Conservation (phyloP, 2,797 vertebrate genomes). For the Miichthys miiuy region DNA sequence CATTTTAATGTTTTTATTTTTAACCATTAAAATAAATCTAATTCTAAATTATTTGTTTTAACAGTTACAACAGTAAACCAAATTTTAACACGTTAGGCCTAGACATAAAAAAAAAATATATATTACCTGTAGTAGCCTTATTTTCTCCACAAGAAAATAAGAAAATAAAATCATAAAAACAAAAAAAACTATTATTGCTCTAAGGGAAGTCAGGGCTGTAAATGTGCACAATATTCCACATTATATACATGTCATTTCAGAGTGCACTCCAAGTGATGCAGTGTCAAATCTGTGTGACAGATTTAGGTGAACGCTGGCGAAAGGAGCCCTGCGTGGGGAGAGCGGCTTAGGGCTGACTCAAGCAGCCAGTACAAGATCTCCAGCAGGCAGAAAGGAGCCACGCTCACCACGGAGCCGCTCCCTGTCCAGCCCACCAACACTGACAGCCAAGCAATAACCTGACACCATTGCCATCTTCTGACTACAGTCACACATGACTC, state of each 20-base stretch:
- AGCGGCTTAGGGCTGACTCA: conserved; percentile 89
- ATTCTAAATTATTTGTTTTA: conserved; percentile 9
- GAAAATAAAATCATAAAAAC: conserved; percentile 32
- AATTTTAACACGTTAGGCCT: neutral
- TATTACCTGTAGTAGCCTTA: conserved; percentile 2
- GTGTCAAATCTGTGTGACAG: conserved; percentile 99
- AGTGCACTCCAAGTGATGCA: conserved; percentile 92
- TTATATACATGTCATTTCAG: conserved; percentile 99
- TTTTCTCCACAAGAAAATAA: conserved; percentile 11
- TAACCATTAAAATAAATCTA: conserved; percentile 5
- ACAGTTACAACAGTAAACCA: neutral
- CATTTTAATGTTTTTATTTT: conserved; percentile 16
- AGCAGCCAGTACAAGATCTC: conserved; percentile 90
- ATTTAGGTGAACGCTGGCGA: conserved; percentile 98
- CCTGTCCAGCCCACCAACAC: conserved; percentile 69
- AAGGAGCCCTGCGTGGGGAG: conserved; percentile 91
- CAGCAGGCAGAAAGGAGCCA: conserved; percentile 88
- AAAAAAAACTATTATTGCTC: conserved; percentile 70
- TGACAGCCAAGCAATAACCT: conserved; percentile 64
- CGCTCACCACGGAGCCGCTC: conserved; percentile 59
- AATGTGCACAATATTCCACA: conserved; percentile 99
- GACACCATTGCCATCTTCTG: conserved; percentile 75
- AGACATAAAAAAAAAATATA: neutral
- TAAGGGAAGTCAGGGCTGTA: conserved; percentile 89
- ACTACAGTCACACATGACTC: conserved; percentile 61